These are phyloP conservation scores for Cavia porcellus DNA, from an alignment of 2,113 vertebrate species.

Conservation along the genomic window DNA sequence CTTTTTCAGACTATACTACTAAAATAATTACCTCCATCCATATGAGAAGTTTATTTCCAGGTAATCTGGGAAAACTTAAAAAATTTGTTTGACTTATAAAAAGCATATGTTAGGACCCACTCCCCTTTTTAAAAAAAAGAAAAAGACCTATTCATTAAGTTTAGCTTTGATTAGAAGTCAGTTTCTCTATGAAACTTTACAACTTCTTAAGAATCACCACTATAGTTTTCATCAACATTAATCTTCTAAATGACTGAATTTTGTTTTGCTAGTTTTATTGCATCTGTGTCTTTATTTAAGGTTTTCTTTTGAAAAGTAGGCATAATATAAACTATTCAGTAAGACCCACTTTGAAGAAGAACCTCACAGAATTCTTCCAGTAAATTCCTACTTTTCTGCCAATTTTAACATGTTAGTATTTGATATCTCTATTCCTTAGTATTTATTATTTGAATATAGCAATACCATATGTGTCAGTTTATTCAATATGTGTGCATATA, in stretches of 20 bases:
- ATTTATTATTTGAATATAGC: conserved; percentile 6
- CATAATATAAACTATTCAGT: conserved; percentile 6
- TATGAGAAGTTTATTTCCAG: background rate
- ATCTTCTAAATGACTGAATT: conserved; percentile 37
- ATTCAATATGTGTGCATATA: conserved; percentile 34
- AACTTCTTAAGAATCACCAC: background rate
- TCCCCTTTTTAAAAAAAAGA: background rate
- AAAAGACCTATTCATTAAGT: background rate
- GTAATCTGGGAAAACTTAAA: background rate
- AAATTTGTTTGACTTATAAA: conserved; percentile 30
- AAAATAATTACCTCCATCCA: background rate
- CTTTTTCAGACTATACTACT: background rate
- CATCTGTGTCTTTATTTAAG: conserved; percentile 38
- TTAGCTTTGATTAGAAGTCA: conserved; percentile 17
- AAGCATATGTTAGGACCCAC: background rate
- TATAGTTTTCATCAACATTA: conserved; percentile 36
- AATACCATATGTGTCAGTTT: background rate
- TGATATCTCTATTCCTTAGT: background rate
- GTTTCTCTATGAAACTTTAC: conserved; percentile 14
- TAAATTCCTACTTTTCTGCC: conserved; percentile 15
- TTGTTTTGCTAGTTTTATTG: conserved; percentile 9
- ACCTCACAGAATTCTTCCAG: conserved; percentile 36
- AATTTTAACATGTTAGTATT: conserved; percentile 47
- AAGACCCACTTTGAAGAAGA: conserved; percentile 49
- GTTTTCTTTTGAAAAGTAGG: conserved; percentile 59